Evolutionary conservation across 2,888 invertebrate species (phyloP).

Genomic region (Anaspis maculata): DNA sequence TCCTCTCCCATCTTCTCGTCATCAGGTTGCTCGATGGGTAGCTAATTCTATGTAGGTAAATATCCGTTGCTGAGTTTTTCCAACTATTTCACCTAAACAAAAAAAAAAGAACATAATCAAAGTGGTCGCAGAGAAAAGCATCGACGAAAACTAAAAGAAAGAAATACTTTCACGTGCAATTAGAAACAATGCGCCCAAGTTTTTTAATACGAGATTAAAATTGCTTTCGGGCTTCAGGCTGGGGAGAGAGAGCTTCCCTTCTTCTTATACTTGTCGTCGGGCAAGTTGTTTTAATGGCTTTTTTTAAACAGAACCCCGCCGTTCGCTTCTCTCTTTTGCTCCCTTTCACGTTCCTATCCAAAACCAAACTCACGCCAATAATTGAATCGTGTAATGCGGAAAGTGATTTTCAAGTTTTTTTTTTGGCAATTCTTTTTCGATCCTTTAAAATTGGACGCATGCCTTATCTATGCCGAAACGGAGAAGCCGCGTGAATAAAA

Average conservation of each 20-base stretch:
- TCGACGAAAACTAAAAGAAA: too few relatives aligned
- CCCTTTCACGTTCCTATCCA: not conserved
- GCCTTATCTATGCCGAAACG: constrained; percentile 7
- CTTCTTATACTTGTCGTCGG: constrained; percentile 16
- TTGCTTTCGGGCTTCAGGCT: constrained; percentile 12
- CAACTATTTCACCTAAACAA: too few relatives aligned
- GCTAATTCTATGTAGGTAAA: too few relatives aligned
- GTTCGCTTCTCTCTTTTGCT: too few relatives aligned
- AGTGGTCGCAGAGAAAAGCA: too few relatives aligned
- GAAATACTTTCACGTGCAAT: constrained; percentile 13
- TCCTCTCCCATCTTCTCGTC: too few relatives aligned
- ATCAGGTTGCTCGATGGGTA: too few relatives aligned
- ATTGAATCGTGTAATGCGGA: constrained; percentile 5
- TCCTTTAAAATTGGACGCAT: constrained; percentile 6
- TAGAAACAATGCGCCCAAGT: constrained; percentile 17
- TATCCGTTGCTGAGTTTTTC: too few relatives aligned
- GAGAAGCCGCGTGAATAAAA: constrained; percentile 4
- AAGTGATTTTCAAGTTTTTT: too few relatives aligned
- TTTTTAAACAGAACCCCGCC: constrained; percentile 6
- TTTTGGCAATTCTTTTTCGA: too few relatives aligned
- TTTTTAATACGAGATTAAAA: constrained; percentile 19
- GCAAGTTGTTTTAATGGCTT: constrained; percentile 14
- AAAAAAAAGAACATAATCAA: too few relatives aligned
- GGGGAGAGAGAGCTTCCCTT: too few relatives aligned
- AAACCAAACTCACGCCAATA: not conserved